Evolutionary conservation across 2,888 invertebrate genomes (phyloP).

Genomic region (Spisula subtruncata): DNA sequence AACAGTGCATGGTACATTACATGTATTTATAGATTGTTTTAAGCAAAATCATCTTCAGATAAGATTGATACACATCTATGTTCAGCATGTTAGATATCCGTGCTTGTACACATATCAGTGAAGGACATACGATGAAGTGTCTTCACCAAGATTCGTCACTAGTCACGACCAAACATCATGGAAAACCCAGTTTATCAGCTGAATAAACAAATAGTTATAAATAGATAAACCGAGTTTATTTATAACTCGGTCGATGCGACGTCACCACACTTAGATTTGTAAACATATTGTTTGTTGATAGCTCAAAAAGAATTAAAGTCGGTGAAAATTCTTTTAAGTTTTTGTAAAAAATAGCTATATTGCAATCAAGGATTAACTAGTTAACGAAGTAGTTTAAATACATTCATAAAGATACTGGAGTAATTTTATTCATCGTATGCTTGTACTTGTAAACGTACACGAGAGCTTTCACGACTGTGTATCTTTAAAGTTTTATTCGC

Average conservation of each 20-base stretch:
- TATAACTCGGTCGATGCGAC: not conserved
- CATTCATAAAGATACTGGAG: no score
- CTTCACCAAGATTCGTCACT: constrained; percentile 33
- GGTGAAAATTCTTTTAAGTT: not conserved
- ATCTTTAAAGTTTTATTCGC: no score
- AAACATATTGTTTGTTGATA: not conserved
- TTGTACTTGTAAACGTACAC: no score
- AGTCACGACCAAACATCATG: constrained; percentile 41
- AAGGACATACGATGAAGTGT: not conserved
- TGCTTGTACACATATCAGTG: no score
- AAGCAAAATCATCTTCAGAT: no score
- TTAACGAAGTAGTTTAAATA: no score
- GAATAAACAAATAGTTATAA: constrained; percentile 37
- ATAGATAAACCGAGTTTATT: constrained; percentile 30
- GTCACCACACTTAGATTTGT: not conserved
- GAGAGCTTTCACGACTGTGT: no score
- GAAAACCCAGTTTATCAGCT: constrained; percentile 55
- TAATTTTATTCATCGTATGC: no score
- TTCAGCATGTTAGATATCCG: no score
- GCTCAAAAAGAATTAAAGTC: not conserved
- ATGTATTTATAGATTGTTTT: no score
- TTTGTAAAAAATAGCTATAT: not conserved
- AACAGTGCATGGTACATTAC: no score
- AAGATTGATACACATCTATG: no score
- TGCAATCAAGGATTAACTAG: not conserved